Conservation (phyloP, 2,888 invertebrate genomes). For the Pyrochroa serraticornis region DNA sequence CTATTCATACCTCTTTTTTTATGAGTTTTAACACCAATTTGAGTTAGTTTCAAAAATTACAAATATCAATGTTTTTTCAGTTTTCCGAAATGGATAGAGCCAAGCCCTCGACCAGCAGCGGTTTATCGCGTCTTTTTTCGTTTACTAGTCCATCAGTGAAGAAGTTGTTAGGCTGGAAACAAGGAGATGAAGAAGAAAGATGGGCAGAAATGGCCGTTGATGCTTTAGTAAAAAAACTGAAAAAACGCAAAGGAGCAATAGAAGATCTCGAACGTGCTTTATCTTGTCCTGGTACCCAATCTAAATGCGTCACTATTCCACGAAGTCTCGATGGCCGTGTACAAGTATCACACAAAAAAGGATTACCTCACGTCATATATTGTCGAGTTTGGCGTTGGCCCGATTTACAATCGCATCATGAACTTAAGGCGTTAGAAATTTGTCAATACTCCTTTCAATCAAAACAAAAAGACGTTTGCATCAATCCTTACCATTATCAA, state of each 20-base stretch:
- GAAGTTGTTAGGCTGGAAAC: slow-evolving; percentile 95
- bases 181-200: slow-evolving; percentile 97
- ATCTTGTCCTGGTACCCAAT: slow-evolving; percentile 90
- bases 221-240: slow-evolving; percentile 93
- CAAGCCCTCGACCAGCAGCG: slow-evolving; percentile 84
- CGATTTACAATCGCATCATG: slow-evolving; percentile 97
- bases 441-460: slow-evolving; percentile 97
- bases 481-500: slow-evolving; percentile 99
- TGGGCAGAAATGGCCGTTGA: slow-evolving; percentile 99
- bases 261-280: slow-evolving; percentile 90
- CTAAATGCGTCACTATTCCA: slow-evolving; percentile 96
- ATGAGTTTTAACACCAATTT: no score
- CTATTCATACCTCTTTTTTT: no score
- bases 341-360: slow-evolving; percentile 93
- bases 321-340: slow-evolving; percentile 77
- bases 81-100: slow-evolving; percentile 79
- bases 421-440: slow-evolving; percentile 91
- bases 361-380: slow-evolving; percentile 98
- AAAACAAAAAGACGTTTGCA: slow-evolving; percentile 98
- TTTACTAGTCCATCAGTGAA: slow-evolving; percentile 97
- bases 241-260: slow-evolving; percentile 94
- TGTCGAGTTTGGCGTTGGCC: slow-evolving; percentile 99
- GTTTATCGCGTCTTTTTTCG: slow-evolving; percentile 92
- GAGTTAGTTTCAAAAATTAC: no score
- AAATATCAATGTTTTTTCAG: no score